These are phyloP conservation scores for Heliconius hortense DNA, from an alignment of 2,888 invertebrate genomes.

Conservation along the genomic window DNA sequence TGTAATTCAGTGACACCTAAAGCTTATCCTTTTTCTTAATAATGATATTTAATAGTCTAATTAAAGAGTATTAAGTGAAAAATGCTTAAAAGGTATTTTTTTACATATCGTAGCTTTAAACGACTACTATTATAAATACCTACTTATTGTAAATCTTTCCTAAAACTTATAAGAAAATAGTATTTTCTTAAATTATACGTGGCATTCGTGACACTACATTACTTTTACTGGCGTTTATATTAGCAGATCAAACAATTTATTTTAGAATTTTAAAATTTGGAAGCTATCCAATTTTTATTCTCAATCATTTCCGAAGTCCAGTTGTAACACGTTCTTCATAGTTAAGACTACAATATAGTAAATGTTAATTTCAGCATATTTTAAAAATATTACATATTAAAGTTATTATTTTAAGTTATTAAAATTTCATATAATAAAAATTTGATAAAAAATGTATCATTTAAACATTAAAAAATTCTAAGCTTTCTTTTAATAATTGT, in stretches of 20 bases:
- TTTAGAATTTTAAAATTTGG: constrained; percentile 76
- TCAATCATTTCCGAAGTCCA: constrained; percentile 60
- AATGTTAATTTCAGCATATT: constrained; percentile 4
- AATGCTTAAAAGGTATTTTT: constrained; percentile 9
- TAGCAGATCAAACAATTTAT: constrained; percentile 66
- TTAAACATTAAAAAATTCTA: neutral
- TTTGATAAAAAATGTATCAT: neutral
- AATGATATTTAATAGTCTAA: neutral
- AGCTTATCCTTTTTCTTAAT: neutral
- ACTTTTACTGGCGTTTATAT: constrained; percentile 63
- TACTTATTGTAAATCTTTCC: neutral
- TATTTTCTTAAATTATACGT: neutral
- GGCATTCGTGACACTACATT: constrained; percentile 42
- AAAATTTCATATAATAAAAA: neutral
- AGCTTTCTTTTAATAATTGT: constrained; percentile 8
- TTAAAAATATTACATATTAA: neutral
- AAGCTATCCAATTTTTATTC: constrained; percentile 71
- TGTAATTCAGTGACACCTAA: neutral
- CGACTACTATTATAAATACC: neutral
- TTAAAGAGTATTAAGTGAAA: neutral
- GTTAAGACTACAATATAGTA: constrained; percentile 11
- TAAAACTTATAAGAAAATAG: neutral
- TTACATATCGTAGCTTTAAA: neutral
- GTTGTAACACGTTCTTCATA: constrained; percentile 41
- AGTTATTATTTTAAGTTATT: neutral